phyloP scores from a whole-genome alignment of 2,888 invertebrate species.

The Plusia festucae region DNA sequence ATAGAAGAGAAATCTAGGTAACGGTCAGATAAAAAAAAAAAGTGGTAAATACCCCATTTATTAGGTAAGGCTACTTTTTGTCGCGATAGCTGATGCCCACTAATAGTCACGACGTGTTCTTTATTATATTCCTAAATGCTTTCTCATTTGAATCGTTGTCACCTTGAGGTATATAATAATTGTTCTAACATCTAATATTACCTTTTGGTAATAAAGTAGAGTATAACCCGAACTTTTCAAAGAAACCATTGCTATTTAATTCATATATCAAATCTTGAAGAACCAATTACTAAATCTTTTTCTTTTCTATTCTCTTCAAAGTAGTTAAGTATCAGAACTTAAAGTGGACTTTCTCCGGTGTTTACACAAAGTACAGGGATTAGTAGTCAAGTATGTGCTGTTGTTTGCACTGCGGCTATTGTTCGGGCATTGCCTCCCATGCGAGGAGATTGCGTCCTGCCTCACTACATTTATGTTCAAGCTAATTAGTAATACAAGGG shows the following conservation, averaged over 20 bases:
- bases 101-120: neutral
- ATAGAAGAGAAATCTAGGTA: no score
- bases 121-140: neutral
- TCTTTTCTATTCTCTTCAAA: neutral
- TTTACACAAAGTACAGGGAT: constrained; percentile 23
- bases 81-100: no score
- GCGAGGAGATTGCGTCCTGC: constrained; percentile 12
- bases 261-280: no score
- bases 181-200: no score
- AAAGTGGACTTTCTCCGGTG: constrained; percentile 17
- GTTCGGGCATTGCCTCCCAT: constrained; percentile 29
- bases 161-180: no score
- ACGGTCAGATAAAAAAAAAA: no score
- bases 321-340: neutral
- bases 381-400: constrained; percentile 28
- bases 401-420: constrained; percentile 32
- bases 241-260: no score
- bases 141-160: neutral
- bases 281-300: neutral
- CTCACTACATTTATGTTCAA: neutral
- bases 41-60: no score
- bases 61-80: no score
- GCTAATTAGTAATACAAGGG: neutral
- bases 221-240: no score
- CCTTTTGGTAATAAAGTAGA: no score